Base-by-base conservation (phyloP, 2,888 invertebrate genomes). In the Anthophora plumipes region DNA sequence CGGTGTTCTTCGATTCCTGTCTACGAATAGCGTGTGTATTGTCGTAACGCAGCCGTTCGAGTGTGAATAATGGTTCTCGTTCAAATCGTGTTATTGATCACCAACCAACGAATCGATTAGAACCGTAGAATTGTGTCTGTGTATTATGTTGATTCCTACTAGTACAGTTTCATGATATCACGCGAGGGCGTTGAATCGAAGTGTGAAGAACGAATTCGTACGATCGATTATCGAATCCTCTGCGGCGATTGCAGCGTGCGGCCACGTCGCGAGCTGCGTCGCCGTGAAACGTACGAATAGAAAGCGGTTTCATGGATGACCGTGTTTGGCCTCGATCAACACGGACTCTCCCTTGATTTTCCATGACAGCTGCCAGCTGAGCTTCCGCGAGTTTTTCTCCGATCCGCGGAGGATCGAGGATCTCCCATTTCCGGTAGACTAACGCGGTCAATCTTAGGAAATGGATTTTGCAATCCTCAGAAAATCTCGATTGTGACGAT, bases 291-390 rank as follows among this genome's bases (percentile, higher is more conserved):
- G 76, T 71, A 39, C 72, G 75, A 75, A 59, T 85, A 85, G 85
- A 85, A 85, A 85, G 85, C 79, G 76, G 77, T 84, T 72, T 72
- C 78, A 67, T 59, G 83, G 71, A 64, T 72, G 81, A 78, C 76
- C 84, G 85, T 84, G 79, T 85, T 85, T 85, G 85, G 82, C 85
- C 84, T 82, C 82, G 84, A 84, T 85, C 77, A 74, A 82, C 79
- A 31, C 31, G 57, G 64, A 75, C 78, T 85, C 79, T 70, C 77
- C 77, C 57, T 60, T 85, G 77, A 85, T 85, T 84, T 75, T 74
- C 82, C 72, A 77, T 84, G 85, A 85, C 85, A 85, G 75, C 74
- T 70, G 50, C 46, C 31, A 31, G 75, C 76, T 39, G 70, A 31
- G 52, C 55, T 75, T 60, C 59, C 60, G 63, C 54, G 39, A 75